phyloP scores from a whole-genome alignment of 2,888 invertebrate genomes.

The Automeris io region DNA sequence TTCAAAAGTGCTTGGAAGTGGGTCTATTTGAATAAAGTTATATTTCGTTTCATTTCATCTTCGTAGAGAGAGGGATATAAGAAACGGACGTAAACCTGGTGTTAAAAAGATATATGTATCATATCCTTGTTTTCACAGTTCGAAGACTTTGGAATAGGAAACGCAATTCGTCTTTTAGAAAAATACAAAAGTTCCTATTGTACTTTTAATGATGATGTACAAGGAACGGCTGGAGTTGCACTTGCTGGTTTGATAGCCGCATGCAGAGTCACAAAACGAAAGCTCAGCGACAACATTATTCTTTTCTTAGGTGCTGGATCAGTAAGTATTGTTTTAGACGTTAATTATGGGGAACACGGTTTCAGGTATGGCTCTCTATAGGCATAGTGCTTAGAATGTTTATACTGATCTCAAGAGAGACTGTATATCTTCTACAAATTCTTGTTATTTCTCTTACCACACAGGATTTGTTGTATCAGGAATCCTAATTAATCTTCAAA shows the following conservation, averaged over 20 bases:
- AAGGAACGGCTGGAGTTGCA: conserved; percentile 95
- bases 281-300: conserved; percentile 86
- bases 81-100: neutral
- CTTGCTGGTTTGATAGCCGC: conserved; percentile 92
- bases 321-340: conserved; percentile 39
- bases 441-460: too few species aligned
- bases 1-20: too few species aligned
- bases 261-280: conserved; percentile 81
- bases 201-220: conserved; percentile 98
- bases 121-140: conserved; percentile 74
- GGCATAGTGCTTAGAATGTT: too few species aligned
- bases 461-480: too few species aligned
- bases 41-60: too few species aligned
- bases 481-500: too few species aligned
- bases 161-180: conserved; percentile 92
- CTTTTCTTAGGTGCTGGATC: conserved; percentile 92
- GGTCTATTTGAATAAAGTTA: too few species aligned
- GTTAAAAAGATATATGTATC: neutral
- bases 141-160: conserved; percentile 97
- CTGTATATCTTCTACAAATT: too few species aligned
- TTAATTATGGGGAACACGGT: neutral
- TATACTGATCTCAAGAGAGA: too few species aligned
- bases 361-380: too few species aligned
- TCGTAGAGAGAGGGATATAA: neutral
- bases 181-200: conserved; percentile 92